Evolutionary conservation across 1,140 invertebrate genomes (phyloP).

Genomic region (Argopecten irradians): DNA sequence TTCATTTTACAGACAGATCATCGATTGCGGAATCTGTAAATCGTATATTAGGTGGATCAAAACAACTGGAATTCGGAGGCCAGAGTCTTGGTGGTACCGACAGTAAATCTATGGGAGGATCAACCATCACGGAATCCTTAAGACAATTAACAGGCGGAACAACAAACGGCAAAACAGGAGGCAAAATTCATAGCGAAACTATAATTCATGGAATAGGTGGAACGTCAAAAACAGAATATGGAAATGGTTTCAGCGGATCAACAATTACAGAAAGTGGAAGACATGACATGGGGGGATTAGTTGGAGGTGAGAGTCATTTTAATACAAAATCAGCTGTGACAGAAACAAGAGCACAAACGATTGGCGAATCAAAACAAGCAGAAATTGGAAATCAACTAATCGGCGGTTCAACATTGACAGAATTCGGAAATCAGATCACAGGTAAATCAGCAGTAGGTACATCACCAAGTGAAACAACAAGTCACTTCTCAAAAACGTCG

Average conservation of each 20-base stretch:
- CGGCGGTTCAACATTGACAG: background rate
- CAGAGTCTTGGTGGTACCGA: background rate
- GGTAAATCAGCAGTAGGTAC: background rate
- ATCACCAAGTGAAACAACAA: background rate
- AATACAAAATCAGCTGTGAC: background rate
- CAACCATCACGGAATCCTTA: no score
- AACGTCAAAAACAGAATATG: no score
- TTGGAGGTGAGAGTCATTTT: no score
- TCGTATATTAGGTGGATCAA: background rate
- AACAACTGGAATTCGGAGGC: background rate
- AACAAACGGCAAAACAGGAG: background rate
- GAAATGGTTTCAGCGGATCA: no score
- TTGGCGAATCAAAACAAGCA: background rate
- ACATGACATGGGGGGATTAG: no score
- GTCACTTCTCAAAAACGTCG: background rate
- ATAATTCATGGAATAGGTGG: no score
- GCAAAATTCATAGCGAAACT: background rate
- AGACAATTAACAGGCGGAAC: background rate
- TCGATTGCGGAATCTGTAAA: background rate
- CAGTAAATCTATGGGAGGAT: no score
- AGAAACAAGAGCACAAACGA: background rate
- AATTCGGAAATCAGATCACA: no score
- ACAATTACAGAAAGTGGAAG: background rate
- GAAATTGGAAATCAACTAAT: background rate
- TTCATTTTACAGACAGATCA: background rate